These are phyloP conservation scores for Ichneumon xanthorius DNA, from an alignment of 2,888 invertebrate species.

Conservation along the genomic window DNA sequence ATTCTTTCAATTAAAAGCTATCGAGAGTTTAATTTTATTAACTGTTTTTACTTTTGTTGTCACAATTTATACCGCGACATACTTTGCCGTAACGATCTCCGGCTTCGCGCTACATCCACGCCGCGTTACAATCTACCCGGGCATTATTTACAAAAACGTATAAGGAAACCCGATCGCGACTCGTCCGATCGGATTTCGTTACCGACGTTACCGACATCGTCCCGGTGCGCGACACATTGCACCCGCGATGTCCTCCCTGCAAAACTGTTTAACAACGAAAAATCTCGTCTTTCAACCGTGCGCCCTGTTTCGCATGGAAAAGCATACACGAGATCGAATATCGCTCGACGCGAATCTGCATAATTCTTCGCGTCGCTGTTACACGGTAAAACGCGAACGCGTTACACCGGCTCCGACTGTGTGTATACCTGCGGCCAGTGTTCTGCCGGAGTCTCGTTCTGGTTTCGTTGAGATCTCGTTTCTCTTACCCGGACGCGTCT, in stretches of 20 bases:
- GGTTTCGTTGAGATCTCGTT: conserved; percentile 66
- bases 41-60: not conserved
- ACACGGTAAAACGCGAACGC: not conserved
- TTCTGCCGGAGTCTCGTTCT: conserved; percentile 34
- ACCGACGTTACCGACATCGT: conserved; percentile 11
- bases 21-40: not conserved
- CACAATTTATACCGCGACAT: conserved; percentile 2
- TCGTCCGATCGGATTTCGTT: conserved; percentile 58
- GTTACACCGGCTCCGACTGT: not conserved
- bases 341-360: conserved; percentile 33
- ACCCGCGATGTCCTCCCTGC: conserved; percentile 54
- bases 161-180: conserved; percentile 56
- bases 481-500: conserved; percentile 72
- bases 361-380: conserved; percentile 5
- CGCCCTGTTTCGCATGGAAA: not conserved
- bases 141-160: conserved; percentile 49
- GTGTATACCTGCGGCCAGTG: not conserved
- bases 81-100: conserved; percentile 24
- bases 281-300: conserved; percentile 53
- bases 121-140: not conserved
- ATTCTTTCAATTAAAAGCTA: conserved; percentile 33
- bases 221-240: conserved; percentile 59
- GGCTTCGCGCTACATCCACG: not conserved
- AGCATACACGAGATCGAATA: conserved; percentile 44
- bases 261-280: conserved; percentile 51